Evolutionary conservation across 2,797 vertebrate species (phyloP).

Genomic region (Linurgus olivaceus): DNA sequence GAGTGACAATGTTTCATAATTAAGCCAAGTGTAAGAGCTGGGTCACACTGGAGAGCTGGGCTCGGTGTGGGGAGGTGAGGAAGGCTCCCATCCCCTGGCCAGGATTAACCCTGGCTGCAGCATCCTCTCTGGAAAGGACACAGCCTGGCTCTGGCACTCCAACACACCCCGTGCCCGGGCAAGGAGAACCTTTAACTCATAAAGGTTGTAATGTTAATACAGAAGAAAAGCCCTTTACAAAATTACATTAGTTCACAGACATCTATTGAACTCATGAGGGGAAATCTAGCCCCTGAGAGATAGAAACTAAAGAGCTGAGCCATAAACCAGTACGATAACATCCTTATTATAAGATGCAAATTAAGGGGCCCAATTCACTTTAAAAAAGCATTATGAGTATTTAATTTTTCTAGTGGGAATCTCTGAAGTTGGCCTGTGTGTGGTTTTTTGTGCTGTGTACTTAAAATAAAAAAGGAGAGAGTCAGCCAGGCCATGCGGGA

Average conservation of each 20-base stretch:
- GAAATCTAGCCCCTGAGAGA: slow-evolving; percentile 81
- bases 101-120: background rate
- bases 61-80: slow-evolving; percentile 59
- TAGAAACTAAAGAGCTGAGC: slow-evolving; percentile 77
- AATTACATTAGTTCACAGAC: slow-evolving; percentile 78
- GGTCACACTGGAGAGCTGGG: slow-evolving; percentile 65
- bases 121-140: background rate
- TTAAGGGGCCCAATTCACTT: slow-evolving; percentile 80
- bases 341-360: slow-evolving; percentile 85
- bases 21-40: slow-evolving; percentile 76
- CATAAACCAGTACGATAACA: slow-evolving; percentile 81
- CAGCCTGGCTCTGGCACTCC: background rate
- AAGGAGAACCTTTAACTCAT: slow-evolving; percentile 66
- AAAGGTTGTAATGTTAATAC: slow-evolving; percentile 72
- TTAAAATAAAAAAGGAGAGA: slow-evolving; percentile 46
- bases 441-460: slow-evolving; percentile 55
- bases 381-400: slow-evolving; percentile 82
- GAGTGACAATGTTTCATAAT: slow-evolving; percentile 81
- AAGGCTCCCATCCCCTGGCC: background rate
- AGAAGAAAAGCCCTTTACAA: slow-evolving; percentile 75
- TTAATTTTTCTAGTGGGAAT: slow-evolving; percentile 84
- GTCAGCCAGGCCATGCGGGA: background rate
- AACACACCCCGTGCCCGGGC: background rate
- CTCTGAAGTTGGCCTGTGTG: slow-evolving; percentile 75
- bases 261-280: slow-evolving; percentile 80